Base-by-base conservation (phyloP, 2,797 vertebrate species). In the Thunnus albacares region DNA sequence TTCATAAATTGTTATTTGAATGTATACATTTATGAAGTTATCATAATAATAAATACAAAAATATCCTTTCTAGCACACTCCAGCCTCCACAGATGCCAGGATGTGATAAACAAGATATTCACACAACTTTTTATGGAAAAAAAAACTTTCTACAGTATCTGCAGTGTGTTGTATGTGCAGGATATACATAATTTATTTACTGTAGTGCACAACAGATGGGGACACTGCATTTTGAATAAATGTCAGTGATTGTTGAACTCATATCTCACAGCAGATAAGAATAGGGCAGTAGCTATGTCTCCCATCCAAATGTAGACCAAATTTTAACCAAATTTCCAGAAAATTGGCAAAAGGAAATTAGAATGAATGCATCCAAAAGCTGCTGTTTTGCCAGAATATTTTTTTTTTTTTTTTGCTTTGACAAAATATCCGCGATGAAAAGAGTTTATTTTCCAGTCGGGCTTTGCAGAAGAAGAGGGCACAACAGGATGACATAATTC, bases 181-280 rank as follows among this genome's bases (percentile, higher is more conserved):
- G 22, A 7, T 18, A 33, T 6, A 4, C 15, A 63, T n/a, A 2
- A 65, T 56, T 28, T 10, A 69, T 60, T 68, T 51, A 26, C n/a
- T 47, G 24, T 63, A 45, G 26, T 30, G n/a, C 12, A 1, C 5
- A 77, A 26, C 70, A 73, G 2, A 71, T 4, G 35, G 15, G 24
- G 24, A 6, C 13, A 28, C 13, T 62, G 60, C 43, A 24, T 47
- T 64, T 26, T 35, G 7, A 71, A 64, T 64, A 56, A 52, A 69
- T 61, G 30, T 59, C 5, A 63, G 17, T 45, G 38, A 73, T 13
- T 56, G 49, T 58, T 28, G n/a, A 71, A 47, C 6, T 59, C 28
- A 30, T 28, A 51, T 71, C 71, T 81, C 17, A 18, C 26, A 52
- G 65, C 70, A 58, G 30, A 49, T 6, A 49, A 18, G 5, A 49